phyloP scores from a whole-genome alignment of 2,888 invertebrate species.

The Willowsia nigromaculata region DNA sequence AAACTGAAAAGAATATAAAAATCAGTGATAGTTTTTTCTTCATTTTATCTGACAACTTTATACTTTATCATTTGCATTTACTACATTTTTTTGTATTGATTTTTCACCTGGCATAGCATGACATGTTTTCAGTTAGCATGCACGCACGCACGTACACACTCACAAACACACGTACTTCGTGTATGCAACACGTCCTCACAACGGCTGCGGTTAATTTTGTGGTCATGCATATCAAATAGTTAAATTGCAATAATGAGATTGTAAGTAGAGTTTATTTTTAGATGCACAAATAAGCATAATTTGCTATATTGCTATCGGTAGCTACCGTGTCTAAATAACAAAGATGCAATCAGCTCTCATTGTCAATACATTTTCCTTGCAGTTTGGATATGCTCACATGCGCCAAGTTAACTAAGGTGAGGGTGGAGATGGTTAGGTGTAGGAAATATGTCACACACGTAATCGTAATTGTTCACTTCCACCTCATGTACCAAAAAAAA shows the following conservation, averaged over 20 bases:
- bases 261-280: background rate
- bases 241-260: background rate
- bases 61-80: conserved; percentile 29
- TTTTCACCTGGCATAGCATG: background rate
- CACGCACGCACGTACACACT: background rate
- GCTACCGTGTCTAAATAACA: too few species aligned
- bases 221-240: conserved; percentile 11
- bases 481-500: background rate
- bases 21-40: background rate
- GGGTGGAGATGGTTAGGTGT: background rate
- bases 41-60: conserved; percentile 36
- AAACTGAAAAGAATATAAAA: conserved; percentile 9
- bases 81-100: background rate
- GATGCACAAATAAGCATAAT: background rate
- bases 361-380: background rate
- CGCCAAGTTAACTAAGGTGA: background rate
- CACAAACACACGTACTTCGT: background rate
- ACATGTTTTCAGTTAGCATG: background rate
- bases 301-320: too few species aligned
- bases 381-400: background rate
- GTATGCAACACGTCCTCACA: conserved; percentile 14
- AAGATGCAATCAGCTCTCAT: too few species aligned
- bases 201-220: background rate
- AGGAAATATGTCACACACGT: background rate
- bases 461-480: conserved; percentile 5